phyloP scores from a whole-genome alignment of 2,797 vertebrate species.

The Pseudochaenichthys georgianus region DNA sequence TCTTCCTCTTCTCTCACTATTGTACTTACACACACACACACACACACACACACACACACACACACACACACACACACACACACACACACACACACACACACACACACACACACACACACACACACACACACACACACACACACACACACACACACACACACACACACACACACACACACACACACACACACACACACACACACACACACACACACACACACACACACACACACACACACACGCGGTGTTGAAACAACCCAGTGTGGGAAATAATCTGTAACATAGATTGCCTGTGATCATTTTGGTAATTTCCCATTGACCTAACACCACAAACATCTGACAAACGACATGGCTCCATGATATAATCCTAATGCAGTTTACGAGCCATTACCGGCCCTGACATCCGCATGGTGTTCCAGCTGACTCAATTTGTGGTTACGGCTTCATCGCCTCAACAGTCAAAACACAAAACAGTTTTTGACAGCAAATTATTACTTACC shows the following conservation, averaged over 20 bases:
- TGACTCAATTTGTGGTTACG: slow-evolving; percentile 69
- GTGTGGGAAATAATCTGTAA: slow-evolving; percentile 51
- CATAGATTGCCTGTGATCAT: slow-evolving; percentile 50
- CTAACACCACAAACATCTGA: slow-evolving; percentile 61
- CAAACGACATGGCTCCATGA: slow-evolving; percentile 47
- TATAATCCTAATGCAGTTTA: slow-evolving; percentile 57
- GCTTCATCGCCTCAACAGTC: slow-evolving; percentile 62
- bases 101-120: not conserved
- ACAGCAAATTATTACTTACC: slow-evolving; percentile 64
- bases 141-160: too few species aligned
- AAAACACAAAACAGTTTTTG: slow-evolving; percentile 58
- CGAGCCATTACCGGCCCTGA: slow-evolving; percentile 53
- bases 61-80: slow-evolving; percentile 35
- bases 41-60: slow-evolving; percentile 2
- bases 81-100: slow-evolving; percentile 30
- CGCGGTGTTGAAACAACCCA: slow-evolving; percentile 21
- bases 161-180: too few species aligned
- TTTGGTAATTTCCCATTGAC: slow-evolving; percentile 60
- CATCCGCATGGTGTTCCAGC: slow-evolving; percentile 51
- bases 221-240: slow-evolving; percentile 31
- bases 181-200: not conserved
- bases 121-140: slow-evolving; percentile 28
- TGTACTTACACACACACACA: slow-evolving; percentile 21
- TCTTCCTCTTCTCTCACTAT: slow-evolving; percentile 47
- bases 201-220: slow-evolving; percentile 33